Base-by-base conservation (phyloP, 2,888 invertebrate species). In the Endotricha flammealis region DNA sequence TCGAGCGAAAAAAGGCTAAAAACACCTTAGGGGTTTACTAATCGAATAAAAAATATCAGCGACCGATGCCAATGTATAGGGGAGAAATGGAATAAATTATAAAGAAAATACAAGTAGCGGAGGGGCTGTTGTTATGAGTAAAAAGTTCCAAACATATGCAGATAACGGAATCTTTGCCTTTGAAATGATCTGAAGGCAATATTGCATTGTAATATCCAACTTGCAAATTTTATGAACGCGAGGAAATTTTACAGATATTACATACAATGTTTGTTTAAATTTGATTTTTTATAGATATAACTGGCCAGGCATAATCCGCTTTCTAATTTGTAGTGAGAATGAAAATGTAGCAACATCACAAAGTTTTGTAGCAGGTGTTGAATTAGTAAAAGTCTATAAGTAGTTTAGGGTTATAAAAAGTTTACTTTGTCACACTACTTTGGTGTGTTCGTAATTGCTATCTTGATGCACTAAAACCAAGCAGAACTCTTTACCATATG, bases 1-100 rank as follows among this genome's bases (percentile, higher is more conserved):
- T 86, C 83, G 85, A 83, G 78, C 86, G 85, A 86, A 86, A 87
- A 87, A 87, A 85, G 85, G 82, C 87, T 87, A 88, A 88, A 87
- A 88, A 87, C 87, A 87, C 87, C 87, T 87, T 81, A 76, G 87
- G 87, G 87, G 87, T 83, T 86, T 87, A 85, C 87, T 88, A 88
- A 88, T 88, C 87, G 87, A 88, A 88, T 88, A 88, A 88, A 88
- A 85, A 88, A 88, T 88, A 88, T 88, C 87, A 86, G 86, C 85
- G 85, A 78, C 83, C 83, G 79, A 85, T 83, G 83, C 79, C 81
- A 78, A 80, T 80, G 81, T 81, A 66, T 79, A 77, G 83, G 85
- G 86, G 83, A 78, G 80, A 63, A 77, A 78, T 69, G 73, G 86
- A 86, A 85, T 86, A 86, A 85, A 86, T 86, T 85, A 86, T 81